phyloP scores from a whole-genome alignment of 2,797 vertebrate species.

The Semotilus atromaculatus region DNA sequence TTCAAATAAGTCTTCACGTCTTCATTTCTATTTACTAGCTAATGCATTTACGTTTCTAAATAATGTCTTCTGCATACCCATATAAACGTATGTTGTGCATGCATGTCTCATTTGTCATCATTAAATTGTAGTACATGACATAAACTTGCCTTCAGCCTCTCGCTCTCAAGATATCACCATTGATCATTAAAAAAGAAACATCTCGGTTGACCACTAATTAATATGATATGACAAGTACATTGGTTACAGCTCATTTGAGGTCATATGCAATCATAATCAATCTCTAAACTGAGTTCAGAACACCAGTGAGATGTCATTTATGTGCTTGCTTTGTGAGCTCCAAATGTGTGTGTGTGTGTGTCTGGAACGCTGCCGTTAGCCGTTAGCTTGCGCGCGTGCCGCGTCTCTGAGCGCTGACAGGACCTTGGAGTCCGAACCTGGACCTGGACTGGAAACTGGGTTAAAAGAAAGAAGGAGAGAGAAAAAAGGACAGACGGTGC shows the following conservation, averaged over 20 bases:
- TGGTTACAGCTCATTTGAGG: background rate
- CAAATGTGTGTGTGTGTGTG: constrained; percentile 36
- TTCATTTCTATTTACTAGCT: too few relatives aligned
- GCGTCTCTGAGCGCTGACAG: constrained; percentile 56
- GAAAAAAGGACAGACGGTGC: background rate
- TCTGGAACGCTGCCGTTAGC: background rate
- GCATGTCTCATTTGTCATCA: background rate
- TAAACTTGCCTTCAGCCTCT: background rate
- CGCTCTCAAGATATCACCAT: background rate
- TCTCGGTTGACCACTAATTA: background rate
- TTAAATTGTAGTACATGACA: background rate
- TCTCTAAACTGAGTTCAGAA: background rate
- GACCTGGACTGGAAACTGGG: constrained; percentile 59
- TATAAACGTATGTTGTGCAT: background rate
- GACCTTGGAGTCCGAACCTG: constrained; percentile 61
- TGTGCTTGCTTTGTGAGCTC: constrained; percentile 2
- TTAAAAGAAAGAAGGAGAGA: constrained; percentile 13
- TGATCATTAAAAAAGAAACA: background rate
- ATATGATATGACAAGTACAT: constrained; percentile 40
- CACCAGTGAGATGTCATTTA: constrained; percentile 20
- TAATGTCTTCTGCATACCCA: too few relatives aligned
- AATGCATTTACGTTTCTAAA: background rate
- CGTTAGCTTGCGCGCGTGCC: constrained; percentile 38
- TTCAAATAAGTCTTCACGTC: background rate
- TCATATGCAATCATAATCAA: background rate